Base-by-base conservation (phyloP, 2,113 vertebrate genomes). In the Alethe castanea region DNA sequence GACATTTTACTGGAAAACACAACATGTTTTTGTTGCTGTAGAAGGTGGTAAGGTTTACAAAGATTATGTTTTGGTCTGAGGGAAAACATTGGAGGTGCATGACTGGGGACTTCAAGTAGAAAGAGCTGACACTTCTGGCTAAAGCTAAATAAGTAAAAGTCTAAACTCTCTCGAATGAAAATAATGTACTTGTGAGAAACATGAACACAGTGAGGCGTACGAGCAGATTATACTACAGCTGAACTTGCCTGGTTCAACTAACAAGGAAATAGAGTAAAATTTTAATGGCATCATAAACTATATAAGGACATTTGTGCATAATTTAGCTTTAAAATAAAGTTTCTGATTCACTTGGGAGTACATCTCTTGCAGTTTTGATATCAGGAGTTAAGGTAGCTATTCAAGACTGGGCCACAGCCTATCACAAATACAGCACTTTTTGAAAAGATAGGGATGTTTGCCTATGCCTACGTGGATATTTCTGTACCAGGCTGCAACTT, bases 21-120 rank as follows among this genome's bases (percentile, higher is more conserved):
- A 95, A 61, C 81, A 86, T 91, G 87, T 70, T 97, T 96, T 96
- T 92, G 67, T 95, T 88, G 60, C 71, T 93, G 60, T 56, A 95
- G 60, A 81, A 91, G 81, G 81, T 93, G 92, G 67, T 71, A 78
- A 87, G 36, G 81, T 90, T 96, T 93, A 86, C 60, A 93, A 72
- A 95, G 56, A 83, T 70, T 88, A 88, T 92, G 93, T 88, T 96
- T 90, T 88, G 88, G 82, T 96, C 84, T 88, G 66, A 84, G 42
- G 42, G 82, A 95, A 94, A 95, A 90, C 71, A 92, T 67, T 36
- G 59, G 47, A 95, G 92, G 35, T 88, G 71, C 87, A 88, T 44
- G 87, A 69, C 54, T 69, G 47, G 19, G 40, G 81, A 77, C 90
- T 96, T 90, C 42, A 90, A 95, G 71, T 6, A 95, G 71, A 93